Base-by-base conservation (phyloP, 2,113 vertebrate genomes). In the Danio rerio region DNA sequence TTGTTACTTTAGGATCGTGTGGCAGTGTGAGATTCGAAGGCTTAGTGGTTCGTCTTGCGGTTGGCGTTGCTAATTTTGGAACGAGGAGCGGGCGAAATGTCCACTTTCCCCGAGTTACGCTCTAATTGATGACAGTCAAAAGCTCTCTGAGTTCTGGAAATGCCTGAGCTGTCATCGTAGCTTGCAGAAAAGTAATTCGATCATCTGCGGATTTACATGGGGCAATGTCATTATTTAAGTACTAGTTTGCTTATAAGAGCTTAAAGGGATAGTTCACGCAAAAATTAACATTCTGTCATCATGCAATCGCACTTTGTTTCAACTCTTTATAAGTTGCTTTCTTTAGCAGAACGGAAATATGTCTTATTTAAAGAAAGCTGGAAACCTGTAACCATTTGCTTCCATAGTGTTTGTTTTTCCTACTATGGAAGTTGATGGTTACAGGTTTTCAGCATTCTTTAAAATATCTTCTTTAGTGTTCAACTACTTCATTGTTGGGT, bases 1-100 rank as follows among this genome's bases (percentile, higher is more conserved):
- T 81, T 49, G 73, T 55, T 81, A 83, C 78, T 77, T 86, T 71
- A 83, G 81, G 81, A 73, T 86, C 83, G 73, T 47, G 21, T 86
- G 73, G 80, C 85, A 77, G 66, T 20, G 65, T 70, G 55, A 62
- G 31, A 72, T 71, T 74, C 56, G n/a, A 56, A 79, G 31, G 75
- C 84, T 82, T 81, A 72, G 73, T 21, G 83, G 21, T 49, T 81
- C 73, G 56, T 77, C 63, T 56, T 47, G 43, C 1, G 20, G 21
- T 55, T 59, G 43, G 31, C 42, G 31, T 59, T 78, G 79, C 84
- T 78, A 59, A 66, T 81, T 65, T 66, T 81, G 56, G 55, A 81
- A 31, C 6, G 11, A 85, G 43, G 45, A 42, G 58, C 80, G 78
- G 6, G 11, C 42, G 7, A 71, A 78, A 52, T 50, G 43, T 59